Conservation (phyloP, 2,888 invertebrate species). For the Dicranocentrus wangi region DNA sequence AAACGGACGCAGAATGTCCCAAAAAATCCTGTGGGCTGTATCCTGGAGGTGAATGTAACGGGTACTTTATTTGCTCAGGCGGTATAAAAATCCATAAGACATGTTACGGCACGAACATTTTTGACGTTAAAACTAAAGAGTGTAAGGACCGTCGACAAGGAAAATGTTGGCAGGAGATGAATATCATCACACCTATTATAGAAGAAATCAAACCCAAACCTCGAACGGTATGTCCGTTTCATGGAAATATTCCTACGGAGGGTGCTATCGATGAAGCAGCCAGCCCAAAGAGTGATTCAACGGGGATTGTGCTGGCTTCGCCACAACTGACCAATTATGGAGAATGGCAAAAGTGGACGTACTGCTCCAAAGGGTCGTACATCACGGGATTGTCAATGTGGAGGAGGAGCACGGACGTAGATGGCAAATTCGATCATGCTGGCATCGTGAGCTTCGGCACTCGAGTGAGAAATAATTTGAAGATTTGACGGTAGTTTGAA, state of each 20-base stretch:
- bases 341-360: slow-evolving; percentile 24
- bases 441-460: slow-evolving; percentile 25
- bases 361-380: slow-evolving; percentile 7
- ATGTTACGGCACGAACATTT: slow-evolving; percentile 2
- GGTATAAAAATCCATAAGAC: slow-evolving; percentile 26
- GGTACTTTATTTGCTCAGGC: slow-evolving; percentile 33
- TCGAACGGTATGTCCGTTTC: neutral
- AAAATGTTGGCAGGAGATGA: slow-evolving; percentile 1
- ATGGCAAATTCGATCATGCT: slow-evolving; percentile 19
- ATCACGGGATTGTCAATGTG: slow-evolving; percentile 5
- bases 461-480: too few species aligned
- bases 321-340: slow-evolving; percentile 29
- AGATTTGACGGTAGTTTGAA: too few species aligned
- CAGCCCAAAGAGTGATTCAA: neutral
- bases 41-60: slow-evolving; percentile 19
- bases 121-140: slow-evolving; percentile 8
- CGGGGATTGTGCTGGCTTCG: neutral
- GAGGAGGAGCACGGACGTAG: slow-evolving; percentile 17
- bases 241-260: neutral
- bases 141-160: slow-evolving; percentile 18
- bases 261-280: neutral
- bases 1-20: slow-evolving; percentile 16
- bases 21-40: slow-evolving; percentile 25
- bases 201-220: neutral
- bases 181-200: neutral